Percentiles rank a stretch among this genome's conserved stretches.
These are phyloP conservation scores for Zalophus californianus DNA, from an alignment of 2,797 vertebrate genomes.

Conservation along the genomic window DNA sequence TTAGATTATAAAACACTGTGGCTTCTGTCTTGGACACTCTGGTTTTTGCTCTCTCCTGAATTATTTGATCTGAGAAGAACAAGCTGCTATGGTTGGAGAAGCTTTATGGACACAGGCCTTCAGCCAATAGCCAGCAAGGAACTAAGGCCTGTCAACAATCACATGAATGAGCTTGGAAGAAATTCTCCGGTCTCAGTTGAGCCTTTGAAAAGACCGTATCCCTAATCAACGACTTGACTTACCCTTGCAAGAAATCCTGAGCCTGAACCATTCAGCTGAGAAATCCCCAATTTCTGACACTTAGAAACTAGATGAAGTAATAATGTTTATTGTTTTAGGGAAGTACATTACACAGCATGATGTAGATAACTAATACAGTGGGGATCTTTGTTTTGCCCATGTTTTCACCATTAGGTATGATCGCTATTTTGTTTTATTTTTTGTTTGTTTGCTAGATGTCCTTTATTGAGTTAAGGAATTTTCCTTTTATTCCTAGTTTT, in stretches of 20 bases:
- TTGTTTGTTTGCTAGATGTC: background rate
- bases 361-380: background rate
- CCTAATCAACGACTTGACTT: background rate
- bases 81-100: constrained; percentile 66
- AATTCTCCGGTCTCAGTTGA: background rate
- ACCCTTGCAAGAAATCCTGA: background rate
- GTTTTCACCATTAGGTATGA: background rate
- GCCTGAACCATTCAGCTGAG: background rate
- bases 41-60: background rate
- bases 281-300: background rate
- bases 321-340: background rate
- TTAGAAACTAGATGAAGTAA: background rate
- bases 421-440: background rate
- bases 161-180: background rate
- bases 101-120: background rate
- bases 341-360: background rate
- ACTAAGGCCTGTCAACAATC: background rate
- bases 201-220: background rate
- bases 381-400: background rate
- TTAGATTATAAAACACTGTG: background rate
- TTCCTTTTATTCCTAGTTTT: background rate
- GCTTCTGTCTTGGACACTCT: background rate
- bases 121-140: background rate
- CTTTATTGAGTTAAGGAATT: background rate
- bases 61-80: background rate